These are phyloP conservation scores for Anableps anableps DNA, from an alignment of 2,797 vertebrate species.

Conservation along the genomic window DNA sequence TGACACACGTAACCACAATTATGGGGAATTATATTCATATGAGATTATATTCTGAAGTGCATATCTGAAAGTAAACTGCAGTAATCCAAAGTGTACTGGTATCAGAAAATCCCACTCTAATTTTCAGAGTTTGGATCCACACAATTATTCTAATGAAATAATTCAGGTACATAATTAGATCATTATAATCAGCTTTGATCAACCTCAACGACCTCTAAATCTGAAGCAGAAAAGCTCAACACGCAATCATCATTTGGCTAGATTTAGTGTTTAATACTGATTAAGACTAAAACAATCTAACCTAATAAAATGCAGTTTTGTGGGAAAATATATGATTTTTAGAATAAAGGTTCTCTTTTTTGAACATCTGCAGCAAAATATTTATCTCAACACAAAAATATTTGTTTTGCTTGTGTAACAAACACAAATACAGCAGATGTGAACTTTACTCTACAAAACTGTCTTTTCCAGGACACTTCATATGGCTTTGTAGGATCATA, in stretches of 20 bases:
- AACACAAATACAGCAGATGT: background rate
- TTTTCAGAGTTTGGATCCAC: conserved; percentile 32
- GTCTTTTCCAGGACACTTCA: background rate
- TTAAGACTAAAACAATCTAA: background rate
- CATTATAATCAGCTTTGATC: conserved; percentile 25
- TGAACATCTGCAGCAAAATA: background rate
- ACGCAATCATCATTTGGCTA: conserved; percentile 5
- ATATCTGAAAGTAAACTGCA: conserved; percentile 65
- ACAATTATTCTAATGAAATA: conserved; percentile 65
- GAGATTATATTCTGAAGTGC: conserved; percentile 59
- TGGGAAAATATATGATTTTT: background rate
- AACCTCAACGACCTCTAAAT: conserved; percentile 9
- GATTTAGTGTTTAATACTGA: background rate
- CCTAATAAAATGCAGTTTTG: background rate
- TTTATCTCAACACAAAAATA: background rate
- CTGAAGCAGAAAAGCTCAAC: conserved; percentile 1
- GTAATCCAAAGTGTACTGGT: conserved; percentile 71
- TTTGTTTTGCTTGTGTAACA: background rate
- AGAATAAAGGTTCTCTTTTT: background rate
- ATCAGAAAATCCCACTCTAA: conserved; percentile 61
- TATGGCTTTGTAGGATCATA: too few species aligned
- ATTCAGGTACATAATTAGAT: conserved; percentile 43
- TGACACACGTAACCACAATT: conserved; percentile 61
- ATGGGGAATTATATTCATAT: conserved; percentile 68
- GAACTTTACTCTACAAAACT: background rate